These are phyloP conservation scores for Dryobates pubescens DNA, from an alignment of 2,797 vertebrate species.

Conservation along the genomic window DNA sequence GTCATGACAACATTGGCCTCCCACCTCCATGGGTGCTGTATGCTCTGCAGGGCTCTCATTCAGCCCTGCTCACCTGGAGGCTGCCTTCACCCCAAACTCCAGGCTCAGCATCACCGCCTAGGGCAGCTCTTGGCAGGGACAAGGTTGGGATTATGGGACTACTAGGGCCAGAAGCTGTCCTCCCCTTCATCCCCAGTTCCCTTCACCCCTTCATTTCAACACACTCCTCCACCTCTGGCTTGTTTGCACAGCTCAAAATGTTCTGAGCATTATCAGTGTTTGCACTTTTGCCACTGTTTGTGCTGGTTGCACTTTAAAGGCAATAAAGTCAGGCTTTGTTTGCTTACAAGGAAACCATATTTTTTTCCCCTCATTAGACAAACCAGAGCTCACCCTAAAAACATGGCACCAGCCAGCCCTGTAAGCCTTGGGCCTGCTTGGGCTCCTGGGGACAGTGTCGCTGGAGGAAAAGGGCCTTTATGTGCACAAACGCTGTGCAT, in stretches of 20 bases:
- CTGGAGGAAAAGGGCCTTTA: not conserved
- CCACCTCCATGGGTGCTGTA: not conserved
- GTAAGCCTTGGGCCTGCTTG: not conserved
- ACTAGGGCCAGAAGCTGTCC: not conserved
- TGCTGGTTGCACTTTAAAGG: conserved; percentile 57
- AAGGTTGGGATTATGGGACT: not conserved
- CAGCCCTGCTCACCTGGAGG: not conserved
- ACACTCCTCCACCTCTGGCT: not conserved
- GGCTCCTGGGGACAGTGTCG: not conserved
- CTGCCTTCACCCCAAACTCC: not conserved
- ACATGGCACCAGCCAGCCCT: not conserved
- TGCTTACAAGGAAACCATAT: not conserved
- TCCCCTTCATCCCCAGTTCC: not conserved
- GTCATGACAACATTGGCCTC: not conserved
- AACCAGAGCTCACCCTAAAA: not conserved
- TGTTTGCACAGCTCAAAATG: conserved; percentile 60
- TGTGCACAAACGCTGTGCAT: accelerated
- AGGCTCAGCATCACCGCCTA: accelerated
- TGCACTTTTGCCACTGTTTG: conserved; percentile 69
- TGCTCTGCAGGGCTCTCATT: not conserved
- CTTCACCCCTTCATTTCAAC: conserved; percentile 46
- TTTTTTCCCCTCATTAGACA: not conserved
- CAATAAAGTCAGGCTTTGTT: conserved; percentile 59
- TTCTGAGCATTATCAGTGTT: conserved; percentile 55
- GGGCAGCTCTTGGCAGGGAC: not conserved